phyloP scores from a whole-genome alignment of 2,797 vertebrate species.

The Artibeus lituratus region DNA sequence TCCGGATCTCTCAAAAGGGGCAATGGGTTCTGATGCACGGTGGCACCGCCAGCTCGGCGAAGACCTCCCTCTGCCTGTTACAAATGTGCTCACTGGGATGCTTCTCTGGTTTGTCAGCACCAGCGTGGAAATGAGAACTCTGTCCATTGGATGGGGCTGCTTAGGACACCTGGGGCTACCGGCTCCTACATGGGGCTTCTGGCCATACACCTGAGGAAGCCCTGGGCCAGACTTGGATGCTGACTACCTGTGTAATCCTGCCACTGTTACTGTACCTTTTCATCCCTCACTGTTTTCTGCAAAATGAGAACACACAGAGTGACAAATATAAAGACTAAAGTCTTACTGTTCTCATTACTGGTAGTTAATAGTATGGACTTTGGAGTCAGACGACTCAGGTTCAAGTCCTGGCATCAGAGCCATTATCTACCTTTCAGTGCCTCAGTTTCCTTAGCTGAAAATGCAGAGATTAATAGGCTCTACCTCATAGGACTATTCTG shows the following conservation, averaged over 20 bases:
- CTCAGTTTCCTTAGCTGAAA: slow-evolving; percentile 6
- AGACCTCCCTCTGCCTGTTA: background rate
- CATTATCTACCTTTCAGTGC: background rate
- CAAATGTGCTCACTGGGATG: background rate
- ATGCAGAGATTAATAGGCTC: background rate
- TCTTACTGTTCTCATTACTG: background rate
- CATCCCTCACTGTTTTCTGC: background rate
- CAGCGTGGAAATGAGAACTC: background rate
- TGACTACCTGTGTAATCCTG: background rate
- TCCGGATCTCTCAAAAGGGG: background rate
- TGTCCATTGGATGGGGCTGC: background rate
- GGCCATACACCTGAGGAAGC: background rate
- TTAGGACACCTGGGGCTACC: background rate
- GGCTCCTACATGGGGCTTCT: background rate
- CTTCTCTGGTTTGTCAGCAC: background rate
- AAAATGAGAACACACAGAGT: background rate
- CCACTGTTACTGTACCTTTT: background rate
- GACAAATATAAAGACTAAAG: background rate
- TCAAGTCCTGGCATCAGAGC: background rate
- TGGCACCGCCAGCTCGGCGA: background rate
- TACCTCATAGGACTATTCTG: background rate
- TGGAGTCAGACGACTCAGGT: background rate
- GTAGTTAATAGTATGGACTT: background rate
- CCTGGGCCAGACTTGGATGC: background rate
- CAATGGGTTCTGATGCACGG: background rate